Conservation (phyloP, 2,797 vertebrate species). For the Crocidura indochinensis region DNA sequence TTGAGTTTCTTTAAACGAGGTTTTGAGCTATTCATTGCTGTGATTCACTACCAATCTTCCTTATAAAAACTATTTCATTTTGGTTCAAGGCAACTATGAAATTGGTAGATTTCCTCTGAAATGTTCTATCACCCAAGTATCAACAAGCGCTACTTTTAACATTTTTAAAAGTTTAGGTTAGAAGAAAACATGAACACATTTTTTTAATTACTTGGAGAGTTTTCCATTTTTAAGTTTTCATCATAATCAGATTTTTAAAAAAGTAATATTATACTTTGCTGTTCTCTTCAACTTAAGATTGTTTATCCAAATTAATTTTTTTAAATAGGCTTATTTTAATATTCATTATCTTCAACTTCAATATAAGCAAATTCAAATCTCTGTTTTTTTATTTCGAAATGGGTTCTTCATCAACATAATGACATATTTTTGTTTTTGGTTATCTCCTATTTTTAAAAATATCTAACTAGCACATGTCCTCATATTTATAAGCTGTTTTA, state of each 20-base stretch:
- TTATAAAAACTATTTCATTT: constrained; percentile 64
- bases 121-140: constrained; percentile 37
- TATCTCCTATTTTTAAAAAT: constrained; percentile 22
- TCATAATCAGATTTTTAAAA: not conserved
- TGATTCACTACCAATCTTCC: constrained; percentile 67
- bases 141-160: constrained; percentile 37
- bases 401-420: constrained; percentile 25
- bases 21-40: constrained; percentile 66
- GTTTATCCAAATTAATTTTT: not conserved
- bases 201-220: not conserved
- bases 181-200: not conserved
- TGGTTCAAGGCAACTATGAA: constrained; percentile 68
- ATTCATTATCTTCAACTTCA: constrained; percentile 36
- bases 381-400: constrained; percentile 31
- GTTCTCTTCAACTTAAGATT: no score
- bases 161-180: not conserved
- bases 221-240: constrained; percentile 7
- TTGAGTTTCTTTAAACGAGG: constrained; percentile 70
- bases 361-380: constrained; percentile 29
- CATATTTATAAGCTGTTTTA: constrained; percentile 41
- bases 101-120: constrained; percentile 56
- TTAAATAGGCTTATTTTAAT: not conserved
- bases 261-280: not conserved
- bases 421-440: constrained; percentile 25
- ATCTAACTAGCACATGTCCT: not conserved